phyloP scores from a whole-genome alignment of 1,140 invertebrate genomes.

The Procambarus virginalis region DNA sequence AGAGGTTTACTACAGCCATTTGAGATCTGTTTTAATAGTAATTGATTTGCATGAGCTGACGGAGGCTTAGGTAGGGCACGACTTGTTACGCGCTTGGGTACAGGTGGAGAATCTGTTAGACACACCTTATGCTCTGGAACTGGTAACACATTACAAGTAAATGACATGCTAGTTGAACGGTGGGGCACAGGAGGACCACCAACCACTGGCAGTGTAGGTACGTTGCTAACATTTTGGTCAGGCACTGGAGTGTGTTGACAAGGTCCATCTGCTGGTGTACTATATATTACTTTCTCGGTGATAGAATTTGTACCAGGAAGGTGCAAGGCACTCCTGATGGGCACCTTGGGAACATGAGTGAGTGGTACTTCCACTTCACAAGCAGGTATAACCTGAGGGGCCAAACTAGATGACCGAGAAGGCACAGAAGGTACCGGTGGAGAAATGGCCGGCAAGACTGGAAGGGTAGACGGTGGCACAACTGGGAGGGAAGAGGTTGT shows the following conservation, averaged over 20 bases:
- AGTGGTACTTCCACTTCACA: conserved; percentile 45
- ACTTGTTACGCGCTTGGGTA: conserved; percentile 64
- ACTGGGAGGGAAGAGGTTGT: conserved; percentile 17
- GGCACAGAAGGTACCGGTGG: conserved; percentile 48
- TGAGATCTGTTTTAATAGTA: background rate
- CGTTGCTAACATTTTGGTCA: conserved; percentile 33
- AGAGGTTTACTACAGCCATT: conserved; percentile 43
- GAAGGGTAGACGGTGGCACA: conserved; percentile 38
- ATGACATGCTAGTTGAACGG: conserved; percentile 56
- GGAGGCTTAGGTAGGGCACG: conserved; percentile 60
- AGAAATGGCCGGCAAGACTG: conserved; percentile 40
- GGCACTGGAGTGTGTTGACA: conserved; percentile 42
- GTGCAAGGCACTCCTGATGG: conserved; percentile 39
- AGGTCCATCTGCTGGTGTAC: background rate
- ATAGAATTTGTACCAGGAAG: conserved; percentile 43
- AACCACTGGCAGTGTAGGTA: background rate
- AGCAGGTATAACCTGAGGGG: conserved; percentile 49
- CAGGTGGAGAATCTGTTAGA: conserved; percentile 47
- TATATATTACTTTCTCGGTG: conserved; percentile 28
- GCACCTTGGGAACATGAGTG: conserved; percentile 26
- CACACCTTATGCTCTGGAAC: conserved; percentile 56
- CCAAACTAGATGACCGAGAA: conserved; percentile 66
- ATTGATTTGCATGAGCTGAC: background rate
- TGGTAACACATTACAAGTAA: conserved; percentile 47
- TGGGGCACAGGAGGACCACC: conserved; percentile 28